These are phyloP conservation scores for Champsocephalus esox DNA, from an alignment of 2,797 vertebrate genomes.

Conservation along the genomic window DNA sequence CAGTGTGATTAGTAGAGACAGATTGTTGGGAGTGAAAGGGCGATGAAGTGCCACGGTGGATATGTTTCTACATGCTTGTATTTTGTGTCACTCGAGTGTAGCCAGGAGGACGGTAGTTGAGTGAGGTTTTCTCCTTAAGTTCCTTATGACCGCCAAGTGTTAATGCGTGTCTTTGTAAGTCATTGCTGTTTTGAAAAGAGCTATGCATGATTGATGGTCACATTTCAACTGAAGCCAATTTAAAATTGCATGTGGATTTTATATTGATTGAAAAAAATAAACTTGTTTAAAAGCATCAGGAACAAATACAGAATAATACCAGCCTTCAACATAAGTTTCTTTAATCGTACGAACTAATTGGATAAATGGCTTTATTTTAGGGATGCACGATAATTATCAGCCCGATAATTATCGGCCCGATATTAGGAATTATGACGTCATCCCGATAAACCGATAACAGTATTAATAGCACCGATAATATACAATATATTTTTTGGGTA, in stretches of 20 bases:
- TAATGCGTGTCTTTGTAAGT: neutral
- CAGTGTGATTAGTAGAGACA: neutral
- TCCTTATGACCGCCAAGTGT: neutral
- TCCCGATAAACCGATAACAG: no score
- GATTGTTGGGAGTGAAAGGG: neutral
- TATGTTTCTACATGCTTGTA: neutral
- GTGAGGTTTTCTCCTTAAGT: neutral
- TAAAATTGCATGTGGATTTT: neutral
- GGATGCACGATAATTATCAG: no score
- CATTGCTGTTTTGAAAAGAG: neutral
- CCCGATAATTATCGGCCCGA: no score
- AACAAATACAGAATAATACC: neutral
- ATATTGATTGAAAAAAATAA: neutral
- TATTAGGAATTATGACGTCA: no score
- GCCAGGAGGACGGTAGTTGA: neutral
- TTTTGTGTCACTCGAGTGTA: neutral
- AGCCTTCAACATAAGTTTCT: neutral
- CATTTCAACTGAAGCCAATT: neutral
- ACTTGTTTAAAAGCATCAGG: neutral
- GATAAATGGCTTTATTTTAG: slow-evolving; percentile 11
- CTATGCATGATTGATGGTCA: neutral
- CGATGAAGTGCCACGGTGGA: neutral
- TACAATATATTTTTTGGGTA: no score
- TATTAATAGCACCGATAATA: no score
- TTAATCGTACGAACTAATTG: neutral